Base-by-base conservation (phyloP, 2,888 invertebrate genomes). In the Drosophila formosana region DNA sequence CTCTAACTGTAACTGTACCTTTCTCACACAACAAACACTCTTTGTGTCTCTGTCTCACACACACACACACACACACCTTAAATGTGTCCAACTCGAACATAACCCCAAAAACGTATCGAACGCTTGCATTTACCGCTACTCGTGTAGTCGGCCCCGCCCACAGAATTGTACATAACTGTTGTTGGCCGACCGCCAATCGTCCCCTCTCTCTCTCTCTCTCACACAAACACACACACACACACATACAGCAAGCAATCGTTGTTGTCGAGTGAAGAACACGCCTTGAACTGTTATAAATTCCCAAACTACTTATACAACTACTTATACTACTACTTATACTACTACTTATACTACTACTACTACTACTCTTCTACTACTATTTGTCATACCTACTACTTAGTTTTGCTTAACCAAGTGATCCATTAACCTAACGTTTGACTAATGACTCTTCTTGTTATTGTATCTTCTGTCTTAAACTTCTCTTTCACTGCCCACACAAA, bases 401-500 rank as follows among this genome's bases (percentile, higher is more conserved):
- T 74, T 72, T 82, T 82, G 80, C 79, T 82, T 83, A 78, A 76
- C 50, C 68, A 80, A 86, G 83, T 82, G 82, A 74, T 83, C 80
- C 68, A 83, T 74, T 82, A 72, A 76, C 80, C 72, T 62, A 82
- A 75, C 76, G 69, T 72, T 84, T 85, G 83, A 84, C 83, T 84
- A 84, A 84, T 84, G 83, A 85, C 85, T 84, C 82, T 85, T 83
- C 81, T 85, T 83, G 83, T 83, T 85, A 84, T 85, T 82, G 72
- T 85, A 85, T 85, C 85, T 85, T 85, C 85, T 84, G 85, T 85
- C 87, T 85, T 81, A 82, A 85, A 85, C 82, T 84, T 87, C 79
- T 87, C 71, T 87, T 82, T 85, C 81, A 82, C 82, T 80, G 81
- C 86, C 84, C 84, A 84, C 84, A 85, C 76, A 79, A 51, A 66